Evolutionary conservation across 2,888 invertebrate genomes (phyloP).

Genomic region (Ommatoiulus sabulosus): DNA sequence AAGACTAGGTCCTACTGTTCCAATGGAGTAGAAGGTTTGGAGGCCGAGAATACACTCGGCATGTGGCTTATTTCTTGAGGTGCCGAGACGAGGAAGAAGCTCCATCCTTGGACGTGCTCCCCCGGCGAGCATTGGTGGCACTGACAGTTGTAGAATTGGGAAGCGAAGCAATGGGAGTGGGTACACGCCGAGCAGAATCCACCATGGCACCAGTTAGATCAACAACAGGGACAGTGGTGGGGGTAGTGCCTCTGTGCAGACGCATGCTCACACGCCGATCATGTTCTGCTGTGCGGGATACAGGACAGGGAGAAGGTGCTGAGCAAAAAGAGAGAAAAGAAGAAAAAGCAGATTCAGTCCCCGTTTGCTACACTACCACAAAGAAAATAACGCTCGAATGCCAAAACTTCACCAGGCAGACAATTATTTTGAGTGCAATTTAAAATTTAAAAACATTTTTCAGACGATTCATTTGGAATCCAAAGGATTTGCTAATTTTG

Average conservation of each 20-base stretch:
- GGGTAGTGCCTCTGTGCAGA: conserved; percentile 56
- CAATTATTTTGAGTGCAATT: neutral
- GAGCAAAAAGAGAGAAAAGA: conserved; percentile 55
- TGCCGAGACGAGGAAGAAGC: conserved; percentile 59
- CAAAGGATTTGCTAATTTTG: neutral
- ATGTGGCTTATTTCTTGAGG: conserved; percentile 57
- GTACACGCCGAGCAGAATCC: conserved; percentile 18
- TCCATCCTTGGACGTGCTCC: conserved; percentile 58
- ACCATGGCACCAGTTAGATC: neutral
- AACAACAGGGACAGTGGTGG: conserved; percentile 42
- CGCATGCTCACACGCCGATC: conserved; percentile 59
- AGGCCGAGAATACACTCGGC: neutral
- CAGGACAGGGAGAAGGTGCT: conserved; percentile 57
- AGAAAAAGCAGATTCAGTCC: conserved; percentile 50
- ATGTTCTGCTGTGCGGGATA: conserved; percentile 57
- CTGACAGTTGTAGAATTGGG: conserved; percentile 47
- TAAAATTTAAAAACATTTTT: neutral
- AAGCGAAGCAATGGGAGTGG: conserved; percentile 49
- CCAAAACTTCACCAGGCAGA: conserved; percentile 34
- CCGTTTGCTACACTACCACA: conserved; percentile 5
- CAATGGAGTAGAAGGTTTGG: neutral
- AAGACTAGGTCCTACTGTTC: conserved; percentile 34
- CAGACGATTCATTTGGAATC: neutral
- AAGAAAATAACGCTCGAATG: conserved; percentile 18
- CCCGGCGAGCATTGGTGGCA: conserved; percentile 57